Base-by-base conservation (phyloP, 2,888 invertebrate species). In the Temnothorax rugatulus region DNA sequence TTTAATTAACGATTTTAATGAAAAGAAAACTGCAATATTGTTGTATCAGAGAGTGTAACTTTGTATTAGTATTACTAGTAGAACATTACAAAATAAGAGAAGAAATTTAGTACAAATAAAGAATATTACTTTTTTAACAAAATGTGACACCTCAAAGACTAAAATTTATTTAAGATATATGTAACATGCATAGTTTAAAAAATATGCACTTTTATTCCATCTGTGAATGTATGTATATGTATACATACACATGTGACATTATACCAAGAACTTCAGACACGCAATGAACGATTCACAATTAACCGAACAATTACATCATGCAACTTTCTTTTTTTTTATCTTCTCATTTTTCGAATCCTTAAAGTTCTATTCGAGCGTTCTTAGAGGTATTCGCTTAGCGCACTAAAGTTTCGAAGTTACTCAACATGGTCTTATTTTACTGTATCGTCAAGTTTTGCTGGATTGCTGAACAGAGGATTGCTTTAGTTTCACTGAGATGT, bases 351-450 rank as follows among this genome's bases (percentile, higher is more conserved):
- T 57, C 11, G 1, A 59, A 8, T 79, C 13, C 84, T 50, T 89
- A 83, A 71, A 71, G 47, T 71, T 71, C 59, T 59, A 69, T 47
- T 1, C 18, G 13, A 71, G 38, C 5, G 38, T 71, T 79, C 71
- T 79, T 47, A 54, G n/a, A 57, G 15, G 38, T 69, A 69, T 57
- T 25, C 79, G 59, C 18, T 71, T 18, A 59, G 59, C 18, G 13
- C 18, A 71, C 64, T 81, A 50, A 79, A 79, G 69, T 79, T 79
- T 69, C 34, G 44, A 69, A 81, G 47, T 81, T 81, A 47, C 47
- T 71, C 71, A 18, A 71, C 61, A 85, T 76, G 82, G 88, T 87
- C 86, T 82, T 84, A 77, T 76, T 64, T 77, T 68, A 63, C 47
- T 71, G 63, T 57, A 75, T 52, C 74, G 77, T 63, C 59, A 29